Percentiles rank a stretch among this genome's conserved stretches.
phyloP scores from a whole-genome alignment of 2,113 vertebrate genomes.

The Meleagris gallopavo region DNA sequence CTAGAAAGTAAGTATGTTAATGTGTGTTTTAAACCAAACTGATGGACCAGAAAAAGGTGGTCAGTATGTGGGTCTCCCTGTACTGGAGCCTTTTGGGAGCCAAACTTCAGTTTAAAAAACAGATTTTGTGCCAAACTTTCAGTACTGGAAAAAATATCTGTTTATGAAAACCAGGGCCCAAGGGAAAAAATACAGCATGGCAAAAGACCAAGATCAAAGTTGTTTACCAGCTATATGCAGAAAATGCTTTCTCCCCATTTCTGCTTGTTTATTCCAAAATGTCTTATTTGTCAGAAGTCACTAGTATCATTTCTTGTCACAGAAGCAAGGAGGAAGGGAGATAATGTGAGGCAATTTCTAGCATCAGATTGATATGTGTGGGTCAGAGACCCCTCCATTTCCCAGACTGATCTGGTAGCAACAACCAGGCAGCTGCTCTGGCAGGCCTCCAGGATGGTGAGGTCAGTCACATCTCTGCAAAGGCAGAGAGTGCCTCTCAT shows the following conservation, averaged over 20 bases:
- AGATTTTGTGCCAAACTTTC: neutral
- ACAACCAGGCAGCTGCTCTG: neutral
- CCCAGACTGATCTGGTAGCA: neutral
- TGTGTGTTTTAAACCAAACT: neutral
- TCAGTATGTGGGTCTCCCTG: neutral
- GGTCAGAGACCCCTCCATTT: neutral
- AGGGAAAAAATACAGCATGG: neutral
- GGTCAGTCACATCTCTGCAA: neutral
- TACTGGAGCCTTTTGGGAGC: neutral
- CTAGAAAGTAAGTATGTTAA: slow-evolving; percentile 55
- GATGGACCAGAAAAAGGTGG: neutral
- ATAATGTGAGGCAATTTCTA: neutral
- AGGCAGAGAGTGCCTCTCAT: neutral
- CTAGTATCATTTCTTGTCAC: neutral
- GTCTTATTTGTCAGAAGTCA: neutral
- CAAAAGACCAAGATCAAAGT: neutral
- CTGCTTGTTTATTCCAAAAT: neutral
- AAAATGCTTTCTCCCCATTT: neutral
- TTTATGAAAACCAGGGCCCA: neutral
- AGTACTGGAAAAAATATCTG: neutral
- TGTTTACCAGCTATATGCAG: neutral
- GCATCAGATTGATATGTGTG: neutral
- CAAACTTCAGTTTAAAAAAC: neutral
- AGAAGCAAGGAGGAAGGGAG: neutral
- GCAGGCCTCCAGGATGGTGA: neutral